Conservation (phyloP, 2,113 vertebrate genomes). For the Platanista minor region DNA sequence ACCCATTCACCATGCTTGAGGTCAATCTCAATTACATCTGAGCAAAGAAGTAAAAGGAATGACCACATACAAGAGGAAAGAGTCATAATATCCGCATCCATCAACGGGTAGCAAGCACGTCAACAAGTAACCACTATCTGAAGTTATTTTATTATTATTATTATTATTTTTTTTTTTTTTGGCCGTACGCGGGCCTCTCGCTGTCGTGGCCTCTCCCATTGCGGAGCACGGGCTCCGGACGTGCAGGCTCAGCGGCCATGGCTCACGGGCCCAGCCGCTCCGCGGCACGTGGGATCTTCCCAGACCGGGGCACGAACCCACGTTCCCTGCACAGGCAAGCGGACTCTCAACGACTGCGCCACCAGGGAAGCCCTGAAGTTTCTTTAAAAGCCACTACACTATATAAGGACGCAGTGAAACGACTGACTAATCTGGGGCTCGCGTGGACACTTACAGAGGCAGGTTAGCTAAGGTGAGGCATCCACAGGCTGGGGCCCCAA, state of each 20-base stretch:
- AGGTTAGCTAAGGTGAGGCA: accelerated
- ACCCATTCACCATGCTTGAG: neutral
- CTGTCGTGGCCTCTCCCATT: no score
- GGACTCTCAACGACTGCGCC: no score
- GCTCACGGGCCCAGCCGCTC: no score
- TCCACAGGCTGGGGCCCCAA: neutral
- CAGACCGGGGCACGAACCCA: no score
- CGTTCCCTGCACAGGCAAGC: no score
- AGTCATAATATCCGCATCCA: neutral
- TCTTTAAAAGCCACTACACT: neutral
- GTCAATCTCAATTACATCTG: neutral
- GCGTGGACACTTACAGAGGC: accelerated
- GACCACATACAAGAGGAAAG: neutral
- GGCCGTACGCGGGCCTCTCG: no score
- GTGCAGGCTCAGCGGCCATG: no score
- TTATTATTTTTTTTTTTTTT: no score
- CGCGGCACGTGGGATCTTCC: no score
- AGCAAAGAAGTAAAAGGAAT: neutral
- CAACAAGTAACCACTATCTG: neutral
- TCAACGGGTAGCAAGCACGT: neutral
- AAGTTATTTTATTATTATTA: no score
- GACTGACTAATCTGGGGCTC: neutral
- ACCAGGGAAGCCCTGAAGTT: no score
- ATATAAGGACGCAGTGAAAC: neutral
- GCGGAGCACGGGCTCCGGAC: no score